Conservation (phyloP, 2,113 vertebrate species). For the Chrysemys picta region DNA sequence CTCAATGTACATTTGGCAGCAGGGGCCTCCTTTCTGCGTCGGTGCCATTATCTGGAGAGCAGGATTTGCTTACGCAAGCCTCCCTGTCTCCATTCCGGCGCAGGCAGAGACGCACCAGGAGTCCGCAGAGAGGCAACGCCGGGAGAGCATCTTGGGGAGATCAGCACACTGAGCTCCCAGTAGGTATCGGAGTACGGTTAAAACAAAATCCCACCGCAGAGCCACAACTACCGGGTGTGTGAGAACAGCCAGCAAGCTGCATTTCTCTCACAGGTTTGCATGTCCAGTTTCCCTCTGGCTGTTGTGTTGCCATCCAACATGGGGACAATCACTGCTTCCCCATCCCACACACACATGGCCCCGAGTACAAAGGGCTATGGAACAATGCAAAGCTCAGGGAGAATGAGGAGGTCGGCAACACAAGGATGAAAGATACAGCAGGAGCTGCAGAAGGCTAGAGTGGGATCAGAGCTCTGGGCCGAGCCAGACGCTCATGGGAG, state of each 20-base stretch:
- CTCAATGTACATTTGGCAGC: slow-evolving; percentile 56
- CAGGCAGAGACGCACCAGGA: rapidly evolving
- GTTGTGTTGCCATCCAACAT: not conserved
- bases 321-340: not conserved
- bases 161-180: not conserved
- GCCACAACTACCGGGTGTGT: not conserved
- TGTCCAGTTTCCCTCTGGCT: not conserved
- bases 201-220: not conserved
- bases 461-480: not conserved
- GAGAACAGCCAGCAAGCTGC: not conserved
- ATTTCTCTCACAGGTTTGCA: not conserved
- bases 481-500: not conserved
- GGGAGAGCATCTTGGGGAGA: not conserved
- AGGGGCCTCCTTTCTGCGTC: not conserved
- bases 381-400: rapidly evolving
- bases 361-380: not conserved
- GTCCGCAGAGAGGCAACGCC: not conserved
- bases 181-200: not conserved
- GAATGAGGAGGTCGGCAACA: not conserved
- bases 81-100: not conserved
- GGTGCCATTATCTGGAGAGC: slow-evolving; percentile 11
- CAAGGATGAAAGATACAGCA: not conserved
- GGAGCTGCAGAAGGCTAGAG: not conserved
- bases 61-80: slow-evolving; percentile 57
- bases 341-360: not conserved